Evolutionary conservation across 2,797 vertebrate species (phyloP).

Genomic region (Pteronotus mesoamericanus): DNA sequence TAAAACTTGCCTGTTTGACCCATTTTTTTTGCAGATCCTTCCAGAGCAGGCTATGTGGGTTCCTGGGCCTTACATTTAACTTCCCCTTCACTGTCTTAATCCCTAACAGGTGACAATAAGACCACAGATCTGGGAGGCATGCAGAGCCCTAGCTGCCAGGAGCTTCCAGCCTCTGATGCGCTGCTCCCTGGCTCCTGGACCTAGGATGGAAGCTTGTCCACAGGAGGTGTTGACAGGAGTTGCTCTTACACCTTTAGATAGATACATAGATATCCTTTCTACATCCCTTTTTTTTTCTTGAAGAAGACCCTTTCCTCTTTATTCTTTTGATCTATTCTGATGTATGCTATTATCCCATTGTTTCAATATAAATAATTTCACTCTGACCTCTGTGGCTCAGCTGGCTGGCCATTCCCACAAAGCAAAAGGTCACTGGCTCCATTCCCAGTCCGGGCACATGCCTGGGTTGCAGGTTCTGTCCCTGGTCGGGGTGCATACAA

Average conservation of each 20-base stretch:
- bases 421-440: no score
- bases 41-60: not conserved
- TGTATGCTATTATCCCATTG: not conserved
- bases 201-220: not conserved
- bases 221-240: not conserved
- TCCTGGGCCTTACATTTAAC: not conserved
- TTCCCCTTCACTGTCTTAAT: not conserved
- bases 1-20: not conserved
- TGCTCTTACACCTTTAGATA: not conserved
- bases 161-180: not conserved
- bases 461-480: no score
- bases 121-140: not conserved
- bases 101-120: not conserved
- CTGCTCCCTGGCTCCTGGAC: not conserved
- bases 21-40: not conserved
- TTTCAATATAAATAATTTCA: not conserved
- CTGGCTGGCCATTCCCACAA: no score
- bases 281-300: not conserved
- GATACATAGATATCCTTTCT: not conserved
- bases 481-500: no score
- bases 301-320: not conserved
- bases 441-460: no score
- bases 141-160: not conserved
- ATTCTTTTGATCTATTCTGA: not conserved
- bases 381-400: no score